Percentiles rank a stretch among this genome's conserved stretches.
phyloP scores from a whole-genome alignment of 2,888 invertebrate species.

The Lymantria dispar region DNA sequence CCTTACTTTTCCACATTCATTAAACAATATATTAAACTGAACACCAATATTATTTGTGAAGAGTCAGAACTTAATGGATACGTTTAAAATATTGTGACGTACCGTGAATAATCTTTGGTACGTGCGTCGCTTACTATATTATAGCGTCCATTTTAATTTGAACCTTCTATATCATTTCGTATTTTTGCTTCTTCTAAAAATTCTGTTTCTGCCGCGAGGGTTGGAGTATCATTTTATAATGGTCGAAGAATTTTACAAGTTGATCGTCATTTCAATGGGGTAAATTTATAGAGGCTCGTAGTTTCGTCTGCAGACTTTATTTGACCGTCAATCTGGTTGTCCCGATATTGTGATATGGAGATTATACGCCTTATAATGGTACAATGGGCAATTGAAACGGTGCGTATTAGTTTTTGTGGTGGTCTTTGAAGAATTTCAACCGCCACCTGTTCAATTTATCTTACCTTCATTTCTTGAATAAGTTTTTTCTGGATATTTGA shows the following conservation, averaged over 20 bases:
- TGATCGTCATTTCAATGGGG: constrained; percentile 75
- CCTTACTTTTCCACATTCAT: constrained; percentile 54
- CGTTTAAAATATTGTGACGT: constrained; percentile 75
- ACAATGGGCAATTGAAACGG: constrained; percentile 52
- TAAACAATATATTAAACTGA: constrained; percentile 63
- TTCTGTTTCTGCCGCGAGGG: constrained; percentile 18
- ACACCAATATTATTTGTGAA: constrained; percentile 63
- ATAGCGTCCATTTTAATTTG: constrained; percentile 26
- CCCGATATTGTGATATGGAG: constrained; percentile 53
- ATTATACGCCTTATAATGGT: constrained; percentile 47
- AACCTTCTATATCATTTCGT: constrained; percentile 15
- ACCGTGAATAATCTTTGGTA: constrained; percentile 63
- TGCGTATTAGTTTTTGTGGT: constrained; percentile 22
- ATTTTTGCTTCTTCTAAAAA: constrained; percentile 4
- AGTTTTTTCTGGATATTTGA: too few species aligned
- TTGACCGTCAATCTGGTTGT: constrained; percentile 55
- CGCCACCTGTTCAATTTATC: neutral
- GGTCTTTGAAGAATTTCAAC: constrained; percentile 11
- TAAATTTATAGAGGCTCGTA: constrained; percentile 58
- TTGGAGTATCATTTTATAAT: constrained; percentile 42
- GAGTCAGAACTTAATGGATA: constrained; percentile 63
- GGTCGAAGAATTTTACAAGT: constrained; percentile 59
- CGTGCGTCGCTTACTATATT: constrained; percentile 42
- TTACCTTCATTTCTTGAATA: too few species aligned
- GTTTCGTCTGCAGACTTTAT: constrained; percentile 62